These are phyloP conservation scores for Hypocryptadius cinnamomeus DNA, from an alignment of 2,113 vertebrate species.

Conservation along the genomic window DNA sequence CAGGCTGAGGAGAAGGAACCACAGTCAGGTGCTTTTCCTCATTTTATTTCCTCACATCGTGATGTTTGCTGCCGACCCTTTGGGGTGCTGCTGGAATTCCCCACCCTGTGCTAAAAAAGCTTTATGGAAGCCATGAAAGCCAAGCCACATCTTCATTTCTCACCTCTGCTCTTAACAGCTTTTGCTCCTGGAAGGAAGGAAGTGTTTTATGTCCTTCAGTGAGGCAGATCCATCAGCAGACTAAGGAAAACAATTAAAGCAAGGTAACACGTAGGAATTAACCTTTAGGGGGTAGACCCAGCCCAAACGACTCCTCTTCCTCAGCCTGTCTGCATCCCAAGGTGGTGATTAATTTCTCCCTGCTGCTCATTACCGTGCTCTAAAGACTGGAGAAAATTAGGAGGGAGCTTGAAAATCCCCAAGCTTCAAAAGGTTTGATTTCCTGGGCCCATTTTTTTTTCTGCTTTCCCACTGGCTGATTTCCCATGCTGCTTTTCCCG, in stretches of 20 bases:
- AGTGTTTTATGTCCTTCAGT: neutral
- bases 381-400: neutral
- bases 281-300: neutral
- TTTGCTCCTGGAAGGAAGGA: neutral
- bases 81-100: neutral
- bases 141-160: neutral
- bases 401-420: neutral
- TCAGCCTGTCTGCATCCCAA: neutral
- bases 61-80: neutral
- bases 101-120: neutral
- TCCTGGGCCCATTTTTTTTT: neutral
- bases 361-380: neutral
- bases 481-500: neutral
- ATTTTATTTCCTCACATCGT: neutral
- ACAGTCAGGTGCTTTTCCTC: neutral
- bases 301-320: neutral
- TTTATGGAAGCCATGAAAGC: neutral
- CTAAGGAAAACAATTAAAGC: constrained; percentile 18
- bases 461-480: neutral
- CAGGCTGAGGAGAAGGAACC: neutral
- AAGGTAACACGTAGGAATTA: neutral
- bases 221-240: neutral
- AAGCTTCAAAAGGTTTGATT: neutral
- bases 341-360: neutral
- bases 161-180: neutral